Percentiles rank a stretch among this genome's conserved stretches.
Conservation (phyloP, 2,797 vertebrate genomes). For the Alauda arvensis region DNA sequence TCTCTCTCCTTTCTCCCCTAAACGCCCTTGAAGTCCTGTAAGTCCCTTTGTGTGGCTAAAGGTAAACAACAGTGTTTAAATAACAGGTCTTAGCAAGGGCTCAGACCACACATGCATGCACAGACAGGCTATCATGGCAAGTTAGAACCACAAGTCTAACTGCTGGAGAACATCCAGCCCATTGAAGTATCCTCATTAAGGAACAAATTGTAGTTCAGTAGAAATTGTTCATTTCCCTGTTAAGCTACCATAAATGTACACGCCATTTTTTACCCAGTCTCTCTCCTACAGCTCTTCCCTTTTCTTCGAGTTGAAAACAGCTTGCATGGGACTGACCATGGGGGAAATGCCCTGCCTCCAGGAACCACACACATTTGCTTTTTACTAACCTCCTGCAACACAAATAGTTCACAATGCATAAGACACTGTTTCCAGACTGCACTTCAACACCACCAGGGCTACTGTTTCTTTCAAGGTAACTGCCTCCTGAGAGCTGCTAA, state of each 20-base stretch:
- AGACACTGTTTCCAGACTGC: neutral
- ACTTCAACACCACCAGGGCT: neutral
- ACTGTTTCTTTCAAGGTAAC: neutral
- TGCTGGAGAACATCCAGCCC: neutral
- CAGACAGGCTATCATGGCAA: neutral
- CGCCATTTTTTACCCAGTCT: neutral
- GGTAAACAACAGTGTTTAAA: neutral
- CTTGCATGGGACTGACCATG: neutral
- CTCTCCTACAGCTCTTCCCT: neutral
- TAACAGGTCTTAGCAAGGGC: neutral
- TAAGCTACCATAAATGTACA: neutral
- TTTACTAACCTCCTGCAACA: neutral
- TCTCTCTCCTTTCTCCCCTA: constrained; percentile 8
- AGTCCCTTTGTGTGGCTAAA: neutral
- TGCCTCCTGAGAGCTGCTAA: neutral
- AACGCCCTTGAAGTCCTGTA: constrained; percentile 37
- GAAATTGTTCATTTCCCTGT: neutral
- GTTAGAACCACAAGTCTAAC: neutral
- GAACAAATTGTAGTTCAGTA: neutral
- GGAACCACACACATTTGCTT: accelerated
- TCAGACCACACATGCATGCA: neutral
- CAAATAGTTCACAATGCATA: neutral
- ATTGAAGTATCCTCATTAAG: neutral
- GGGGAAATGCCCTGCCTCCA: neutral
- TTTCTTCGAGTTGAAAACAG: neutral